phyloP scores from a whole-genome alignment of 1,140 invertebrate genomes.

The Zaprionus taronus region DNA sequence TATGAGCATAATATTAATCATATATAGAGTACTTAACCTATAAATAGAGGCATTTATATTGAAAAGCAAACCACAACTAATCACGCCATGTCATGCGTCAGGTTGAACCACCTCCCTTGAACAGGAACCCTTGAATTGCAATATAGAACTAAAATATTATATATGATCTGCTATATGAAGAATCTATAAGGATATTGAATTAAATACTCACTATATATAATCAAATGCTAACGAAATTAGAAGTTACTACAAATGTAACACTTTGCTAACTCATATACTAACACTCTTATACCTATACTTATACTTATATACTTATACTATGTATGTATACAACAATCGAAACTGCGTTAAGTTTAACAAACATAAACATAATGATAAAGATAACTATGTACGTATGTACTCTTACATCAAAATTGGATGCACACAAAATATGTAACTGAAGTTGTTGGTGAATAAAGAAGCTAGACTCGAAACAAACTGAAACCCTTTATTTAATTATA shows the following conservation, averaged over 20 bases:
- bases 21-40: constrained; percentile 22
- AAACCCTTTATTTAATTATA: constrained; percentile 5
- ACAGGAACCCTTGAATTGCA: constrained; percentile 1
- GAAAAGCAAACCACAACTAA: constrained; percentile 46
- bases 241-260: constrained; percentile 35
- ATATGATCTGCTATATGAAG: constrained; percentile 21
- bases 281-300: constrained; percentile 25
- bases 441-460: constrained; percentile 84
- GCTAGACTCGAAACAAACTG: constrained; percentile 67
- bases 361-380: constrained; percentile 12
- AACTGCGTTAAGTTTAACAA: constrained; percentile 62
- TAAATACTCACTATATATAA: constrained; percentile 28
- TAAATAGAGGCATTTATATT: constrained; percentile 41
- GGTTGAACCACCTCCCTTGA: constrained; percentile 55
- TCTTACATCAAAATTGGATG: constrained; percentile 54
- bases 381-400: constrained; percentile 39
- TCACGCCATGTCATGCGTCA: constrained; percentile 70
- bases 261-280: constrained; percentile 12
- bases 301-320: constrained; percentile 20
- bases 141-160: constrained; percentile 20
- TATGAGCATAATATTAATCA: constrained; percentile 31
- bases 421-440: constrained; percentile 72
- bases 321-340: constrained; percentile 38
- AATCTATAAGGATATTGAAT: constrained; percentile 15
- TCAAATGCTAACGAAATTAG: constrained; percentile 18